Evolutionary conservation across 2,797 vertebrate species (phyloP), one percentile per base, ranked within the genome.

Genomic region (Platyrinchus mystaceus): DNA sequence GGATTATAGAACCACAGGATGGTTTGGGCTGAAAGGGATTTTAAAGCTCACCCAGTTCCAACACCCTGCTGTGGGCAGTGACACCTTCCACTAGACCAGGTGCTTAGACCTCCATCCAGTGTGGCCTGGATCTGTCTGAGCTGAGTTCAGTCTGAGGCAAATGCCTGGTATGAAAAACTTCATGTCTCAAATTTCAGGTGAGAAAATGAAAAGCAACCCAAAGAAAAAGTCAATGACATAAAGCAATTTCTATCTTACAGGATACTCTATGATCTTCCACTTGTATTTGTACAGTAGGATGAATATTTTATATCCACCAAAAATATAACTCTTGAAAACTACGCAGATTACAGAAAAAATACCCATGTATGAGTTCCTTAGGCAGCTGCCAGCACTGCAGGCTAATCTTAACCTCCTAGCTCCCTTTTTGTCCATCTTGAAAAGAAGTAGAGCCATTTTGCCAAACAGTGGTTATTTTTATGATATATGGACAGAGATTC

Each of bases 231-330:
- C 43, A 4, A 13, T 14, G 7, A 22, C 6, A 11, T 4, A 78
- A 83, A 60, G 9, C 32, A 79, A 7, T 3, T 23, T 17, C 12
- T 39, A 27, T 2, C n/a, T 77, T 41, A 60, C 7, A 14, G 27
- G 20, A n/a, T 3, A 16, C 1, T 9, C 1, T 11, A 14, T 4
- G 12, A 63, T n/a, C 10, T 59, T 69, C 4, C 8, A 41, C 14
- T 46, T 39, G 7, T 13, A 64, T 49, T 59, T 32, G 26, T 52
- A 53, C 8, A 24, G 3, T 47, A 41, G 9, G 20, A 34, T 46
- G 15, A 55, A 50, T 36, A 10, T 12, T 70, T 28, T 36, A 12
- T 7, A 34, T n/a, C 32, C 17, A 71, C 10, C 16, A 47, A 24
- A 84, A 86, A 43, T 8, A 37, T 6, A 8, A 63, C 7, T 26